Percentiles rank a stretch among this genome's conserved stretches.
phyloP scores from a whole-genome alignment of 1,140 invertebrate species.

The Harlomillsia oculata region DNA sequence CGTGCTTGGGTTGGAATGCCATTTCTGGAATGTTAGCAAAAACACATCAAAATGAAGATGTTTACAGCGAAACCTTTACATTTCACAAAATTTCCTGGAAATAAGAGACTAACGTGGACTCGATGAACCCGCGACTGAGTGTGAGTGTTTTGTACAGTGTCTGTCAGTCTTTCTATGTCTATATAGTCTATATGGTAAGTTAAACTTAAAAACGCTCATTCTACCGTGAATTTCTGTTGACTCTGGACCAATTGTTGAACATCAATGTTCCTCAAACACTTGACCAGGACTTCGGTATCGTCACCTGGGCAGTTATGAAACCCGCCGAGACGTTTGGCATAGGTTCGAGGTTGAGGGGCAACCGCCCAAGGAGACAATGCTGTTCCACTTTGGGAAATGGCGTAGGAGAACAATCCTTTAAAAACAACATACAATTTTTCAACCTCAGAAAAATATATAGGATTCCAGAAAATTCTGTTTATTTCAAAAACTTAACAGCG shows the following conservation, averaged over 20 bases:
- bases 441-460: too few species aligned
- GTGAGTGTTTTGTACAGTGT: too few species aligned
- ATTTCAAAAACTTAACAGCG: not conserved
- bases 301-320: not conserved
- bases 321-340: conserved; percentile 30
- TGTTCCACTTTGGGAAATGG: conserved; percentile 29
- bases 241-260: not conserved
- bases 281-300: conserved; percentile 1
- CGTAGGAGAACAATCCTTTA: conserved; percentile 16
- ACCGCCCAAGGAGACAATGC: conserved; percentile 13
- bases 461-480: too few species aligned
- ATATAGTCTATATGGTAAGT: too few species aligned
- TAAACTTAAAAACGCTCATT: too few species aligned
- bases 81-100: too few species aligned
- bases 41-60: not conserved
- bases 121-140: too few species aligned
- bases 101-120: too few species aligned
- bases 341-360: conserved; percentile 39
- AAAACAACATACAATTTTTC: too few species aligned
- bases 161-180: too few species aligned
- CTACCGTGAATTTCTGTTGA: conserved; percentile 3
- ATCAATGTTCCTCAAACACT: conserved; percentile 9
- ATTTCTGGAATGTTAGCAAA: not conserved
- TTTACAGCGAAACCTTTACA: not conserved
- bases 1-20: not conserved